Conservation (phyloP, 2,888 invertebrate species). For the Philereme vetulata region DNA sequence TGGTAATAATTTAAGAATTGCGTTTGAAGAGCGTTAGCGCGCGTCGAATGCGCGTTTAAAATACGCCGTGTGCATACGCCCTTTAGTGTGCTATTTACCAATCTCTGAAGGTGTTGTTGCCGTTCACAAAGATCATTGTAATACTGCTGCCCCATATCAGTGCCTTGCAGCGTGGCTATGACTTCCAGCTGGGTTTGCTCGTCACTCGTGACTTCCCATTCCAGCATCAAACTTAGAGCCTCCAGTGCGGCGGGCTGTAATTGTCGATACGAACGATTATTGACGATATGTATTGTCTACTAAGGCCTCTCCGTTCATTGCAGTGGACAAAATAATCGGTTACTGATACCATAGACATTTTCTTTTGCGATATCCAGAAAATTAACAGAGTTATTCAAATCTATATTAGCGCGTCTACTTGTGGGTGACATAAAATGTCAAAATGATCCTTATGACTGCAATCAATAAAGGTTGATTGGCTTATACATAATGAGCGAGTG, state of each 20-base stretch:
- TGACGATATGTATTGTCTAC: no score
- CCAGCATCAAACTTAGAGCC: conserved; percentile 89
- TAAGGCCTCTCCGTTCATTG: no score
- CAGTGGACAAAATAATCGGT: no score
- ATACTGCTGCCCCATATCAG: conserved; percentile 86
- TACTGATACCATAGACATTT: no score
- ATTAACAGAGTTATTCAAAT: no score
- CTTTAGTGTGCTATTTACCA: conserved; percentile 76
- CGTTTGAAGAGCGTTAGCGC: neutral
- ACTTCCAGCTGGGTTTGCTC: conserved; percentile 87
- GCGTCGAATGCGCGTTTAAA: no score
- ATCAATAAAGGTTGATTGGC: no score
- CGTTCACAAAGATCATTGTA: conserved; percentile 89
- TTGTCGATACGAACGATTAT: neutral
- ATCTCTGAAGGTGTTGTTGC: conserved; percentile 88
- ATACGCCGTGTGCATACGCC: neutral
- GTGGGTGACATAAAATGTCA: no score
- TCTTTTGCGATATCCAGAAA: no score
- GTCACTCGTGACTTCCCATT: conserved; percentile 86
- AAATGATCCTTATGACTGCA: no score
- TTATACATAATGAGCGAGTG: no score
- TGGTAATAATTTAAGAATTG: neutral
- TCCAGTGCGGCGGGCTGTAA: conserved; percentile 84
- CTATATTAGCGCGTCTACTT: no score
- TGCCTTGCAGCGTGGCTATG: conserved; percentile 89